Base-by-base conservation (phyloP, 2,888 invertebrate species). In the Drosophila hamatofila region DNA sequence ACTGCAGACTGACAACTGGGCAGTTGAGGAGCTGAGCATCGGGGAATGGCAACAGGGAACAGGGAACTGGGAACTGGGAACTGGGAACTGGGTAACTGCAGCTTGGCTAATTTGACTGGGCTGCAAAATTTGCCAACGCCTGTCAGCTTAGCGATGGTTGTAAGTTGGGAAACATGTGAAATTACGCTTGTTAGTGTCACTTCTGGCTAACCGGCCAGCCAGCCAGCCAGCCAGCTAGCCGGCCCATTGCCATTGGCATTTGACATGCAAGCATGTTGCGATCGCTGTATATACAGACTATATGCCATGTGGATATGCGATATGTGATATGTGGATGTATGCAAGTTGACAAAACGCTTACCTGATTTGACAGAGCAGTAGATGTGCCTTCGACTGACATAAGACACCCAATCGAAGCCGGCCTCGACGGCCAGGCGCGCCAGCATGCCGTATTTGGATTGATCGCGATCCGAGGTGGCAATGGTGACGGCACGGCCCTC, bases 351-450 rank as follows among this genome's bases (percentile, higher is more conserved):
- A 67, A 72, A 63, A 72, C 58, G 51, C 54, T 93, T 94, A 99
- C 99, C 98, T 95, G 98, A 98, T 94, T 98, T 98, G 76, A 98
- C 98, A 71, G 98, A 98, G 93, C 98, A 98, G 94, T 99, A 98
- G 90, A 99, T 98, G 93, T 98, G 97, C 18, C 97, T 96, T 82
- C 98, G 95, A 92, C 97, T 97, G 93, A 98, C 98, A 93, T 98
- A 99, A 94, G 97, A 98, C 75, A 99, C 99, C 98, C 98, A 99
- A 94, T 99, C 98, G 94, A 99, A 99, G 90, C 98, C 98, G 30
- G 98, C 98, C 93, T 98, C 98, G 70, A 98, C 97, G 1, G 99
- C 99, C 64, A 99, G 94, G 72, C 98, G 94, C 51, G 98, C 99
- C 91, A 99, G 94, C 97, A 98, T 97, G 81, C 98, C 98, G 93